phyloP scores from a whole-genome alignment of 2,797 vertebrate species.

The Remorina albescens region DNA sequence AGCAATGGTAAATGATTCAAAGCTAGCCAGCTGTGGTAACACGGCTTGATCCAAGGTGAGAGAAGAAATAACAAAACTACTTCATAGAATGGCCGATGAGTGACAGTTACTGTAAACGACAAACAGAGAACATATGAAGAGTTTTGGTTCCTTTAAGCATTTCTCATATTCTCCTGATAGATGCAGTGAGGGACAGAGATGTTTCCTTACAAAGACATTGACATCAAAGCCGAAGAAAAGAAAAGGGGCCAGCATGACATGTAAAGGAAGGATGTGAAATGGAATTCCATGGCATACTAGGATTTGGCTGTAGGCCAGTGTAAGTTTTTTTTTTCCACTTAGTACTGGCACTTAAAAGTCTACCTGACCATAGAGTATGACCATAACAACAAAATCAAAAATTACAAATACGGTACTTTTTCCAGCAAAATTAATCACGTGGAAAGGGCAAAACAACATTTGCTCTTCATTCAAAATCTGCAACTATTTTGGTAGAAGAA shows the following conservation, averaged over 20 bases:
- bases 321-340: slow-evolving; percentile 52
- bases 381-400: slow-evolving; percentile 32
- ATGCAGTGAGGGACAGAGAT: slow-evolving; percentile 57
- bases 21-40: slow-evolving; percentile 78
- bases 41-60: slow-evolving; percentile 69
- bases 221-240: slow-evolving; percentile 75
- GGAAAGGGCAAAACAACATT: background rate
- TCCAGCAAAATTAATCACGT: background rate
- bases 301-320: slow-evolving; percentile 72
- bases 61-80: slow-evolving; percentile 66
- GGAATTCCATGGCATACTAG: slow-evolving; percentile 75
- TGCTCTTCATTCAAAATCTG: background rate
- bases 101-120: slow-evolving; percentile 71
- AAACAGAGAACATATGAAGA: slow-evolving; percentile 61
- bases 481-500: too few relatives aligned
- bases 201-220: slow-evolving; percentile 64
- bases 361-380: slow-evolving; percentile 29
- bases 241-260: slow-evolving; percentile 75
- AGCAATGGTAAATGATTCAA: slow-evolving; percentile 66
- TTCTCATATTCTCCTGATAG: slow-evolving; percentile 63
- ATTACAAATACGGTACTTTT: slow-evolving; percentile 40
- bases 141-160: slow-evolving; percentile 49
- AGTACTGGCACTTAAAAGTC: slow-evolving; percentile 41
- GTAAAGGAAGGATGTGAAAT: slow-evolving; percentile 68
- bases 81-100: slow-evolving; percentile 55